These are phyloP conservation scores for Ceratosolen fusciceps DNA, from an alignment of 1,140 invertebrate genomes.

Conservation along the genomic window DNA sequence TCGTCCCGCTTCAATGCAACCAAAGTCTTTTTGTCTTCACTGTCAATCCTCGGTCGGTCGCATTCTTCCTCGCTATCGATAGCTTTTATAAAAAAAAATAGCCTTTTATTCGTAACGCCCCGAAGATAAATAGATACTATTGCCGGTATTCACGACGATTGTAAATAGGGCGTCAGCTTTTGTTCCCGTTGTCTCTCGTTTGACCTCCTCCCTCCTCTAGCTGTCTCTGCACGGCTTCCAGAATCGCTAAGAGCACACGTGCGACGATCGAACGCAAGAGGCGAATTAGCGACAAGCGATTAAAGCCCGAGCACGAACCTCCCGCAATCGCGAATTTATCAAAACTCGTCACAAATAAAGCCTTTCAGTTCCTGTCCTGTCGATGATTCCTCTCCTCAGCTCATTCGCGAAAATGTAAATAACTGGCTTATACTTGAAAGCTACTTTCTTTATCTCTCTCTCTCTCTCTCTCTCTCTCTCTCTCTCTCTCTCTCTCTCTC, in stretches of 20 bases:
- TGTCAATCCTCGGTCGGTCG: neutral
- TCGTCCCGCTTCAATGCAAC: neutral
- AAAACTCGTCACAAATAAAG: too few species aligned
- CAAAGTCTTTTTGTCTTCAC: too few species aligned
- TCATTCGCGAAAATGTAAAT: neutral
- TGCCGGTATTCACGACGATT: too few species aligned
- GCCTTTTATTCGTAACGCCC: neutral
- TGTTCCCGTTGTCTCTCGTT: too few species aligned
- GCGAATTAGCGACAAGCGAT: neutral
- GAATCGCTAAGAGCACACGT: neutral
- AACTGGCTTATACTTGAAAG: neutral
- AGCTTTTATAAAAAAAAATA: slow-evolving; percentile 33
- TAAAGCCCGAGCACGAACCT: too few species aligned
- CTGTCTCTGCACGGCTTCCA: neutral
- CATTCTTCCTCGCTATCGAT: neutral
- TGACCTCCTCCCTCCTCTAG: too few species aligned
- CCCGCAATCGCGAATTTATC: neutral
- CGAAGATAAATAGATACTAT: neutral
- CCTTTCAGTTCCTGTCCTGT: slow-evolving; percentile 29
- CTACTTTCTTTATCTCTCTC: neutral
- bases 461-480: too few species aligned
- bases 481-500: too few species aligned
- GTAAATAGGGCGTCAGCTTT: too few species aligned
- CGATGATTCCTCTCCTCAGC: slow-evolving; percentile 23
- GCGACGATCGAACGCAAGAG: neutral